phyloP scores from a whole-genome alignment of 2,113 vertebrate genomes.

The Caranx ignobilis region DNA sequence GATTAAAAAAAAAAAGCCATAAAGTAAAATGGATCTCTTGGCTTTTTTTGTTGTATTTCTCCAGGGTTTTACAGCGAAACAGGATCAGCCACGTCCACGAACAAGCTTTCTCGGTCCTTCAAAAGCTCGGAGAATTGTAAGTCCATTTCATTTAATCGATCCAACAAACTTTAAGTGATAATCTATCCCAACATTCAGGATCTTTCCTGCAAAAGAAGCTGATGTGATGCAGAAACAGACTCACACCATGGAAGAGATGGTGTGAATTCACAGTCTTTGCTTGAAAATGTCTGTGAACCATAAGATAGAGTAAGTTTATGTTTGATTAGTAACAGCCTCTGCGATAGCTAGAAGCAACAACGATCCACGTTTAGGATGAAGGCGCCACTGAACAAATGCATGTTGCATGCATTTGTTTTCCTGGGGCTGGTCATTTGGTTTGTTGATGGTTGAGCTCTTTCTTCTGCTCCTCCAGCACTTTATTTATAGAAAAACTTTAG shows the following conservation, averaged over 20 bases:
- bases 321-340: neutral
- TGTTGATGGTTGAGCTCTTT: neutral
- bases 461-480: neutral
- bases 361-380: constrained; percentile 11
- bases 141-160: constrained; percentile 65
- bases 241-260: neutral
- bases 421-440: neutral
- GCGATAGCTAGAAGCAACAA: neutral
- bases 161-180: neutral
- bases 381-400: constrained; percentile 12
- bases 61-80: constrained; percentile 92
- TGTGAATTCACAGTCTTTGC: neutral
- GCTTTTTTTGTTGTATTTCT: constrained; percentile 48
- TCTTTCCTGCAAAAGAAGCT: no score
- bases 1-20: neutral
- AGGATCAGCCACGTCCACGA: constrained; percentile 89
- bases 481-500: neutral
- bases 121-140: constrained; percentile 93
- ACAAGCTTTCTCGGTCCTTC: constrained; percentile 90
- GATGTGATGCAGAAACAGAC: neutral
- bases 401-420: constrained; percentile 12
- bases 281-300: constrained; percentile 1
- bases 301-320: neutral
- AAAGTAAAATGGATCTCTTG: neutral
- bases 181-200: no score